Evolutionary conservation across 2,113 vertebrate species (phyloP).

Genomic region (Xenotilapia flavipinnis): DNA sequence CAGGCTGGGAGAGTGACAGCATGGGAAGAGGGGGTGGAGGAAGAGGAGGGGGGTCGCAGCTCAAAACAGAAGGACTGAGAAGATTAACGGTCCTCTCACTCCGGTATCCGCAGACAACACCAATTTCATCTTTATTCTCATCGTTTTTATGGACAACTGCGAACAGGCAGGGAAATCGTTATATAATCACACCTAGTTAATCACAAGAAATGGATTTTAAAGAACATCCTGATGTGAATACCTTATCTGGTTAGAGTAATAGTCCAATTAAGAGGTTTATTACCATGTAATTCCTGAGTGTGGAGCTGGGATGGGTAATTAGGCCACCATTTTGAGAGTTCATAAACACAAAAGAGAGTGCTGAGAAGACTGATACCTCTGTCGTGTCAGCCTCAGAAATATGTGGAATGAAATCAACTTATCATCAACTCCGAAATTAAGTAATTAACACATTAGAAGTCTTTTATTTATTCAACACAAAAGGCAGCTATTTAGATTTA

Average conservation of each 20-base stretch:
- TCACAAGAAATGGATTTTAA: background rate
- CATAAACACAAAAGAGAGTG: background rate
- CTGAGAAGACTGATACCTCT: background rate
- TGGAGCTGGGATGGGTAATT: background rate
- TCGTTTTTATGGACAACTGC: background rate
- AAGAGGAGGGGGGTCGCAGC: slow-evolving; percentile 3
- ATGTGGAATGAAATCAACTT: background rate
- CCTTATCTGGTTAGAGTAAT: background rate
- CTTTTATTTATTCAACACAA: background rate
- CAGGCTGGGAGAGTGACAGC: slow-evolving; percentile 59
- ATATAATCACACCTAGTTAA: background rate
- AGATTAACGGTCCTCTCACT: slow-evolving; percentile 35
- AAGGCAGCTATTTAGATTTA: background rate
- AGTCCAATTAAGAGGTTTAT: background rate
- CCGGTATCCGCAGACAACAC: background rate
- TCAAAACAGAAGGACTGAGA: slow-evolving; percentile 5
- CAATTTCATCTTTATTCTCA: background rate
- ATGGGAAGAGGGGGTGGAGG: slow-evolving; percentile 39
- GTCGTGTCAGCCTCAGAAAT: background rate
- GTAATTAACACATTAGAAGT: background rate
- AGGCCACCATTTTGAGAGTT: background rate
- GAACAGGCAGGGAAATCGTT: background rate
- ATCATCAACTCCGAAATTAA: background rate
- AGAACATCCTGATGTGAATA: background rate
- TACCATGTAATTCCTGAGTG: background rate